Evolutionary conservation across 2,113 vertebrate genomes (phyloP), one percentile per base, ranked within the genome.

Genomic region (Tamias sibiricus): DNA sequence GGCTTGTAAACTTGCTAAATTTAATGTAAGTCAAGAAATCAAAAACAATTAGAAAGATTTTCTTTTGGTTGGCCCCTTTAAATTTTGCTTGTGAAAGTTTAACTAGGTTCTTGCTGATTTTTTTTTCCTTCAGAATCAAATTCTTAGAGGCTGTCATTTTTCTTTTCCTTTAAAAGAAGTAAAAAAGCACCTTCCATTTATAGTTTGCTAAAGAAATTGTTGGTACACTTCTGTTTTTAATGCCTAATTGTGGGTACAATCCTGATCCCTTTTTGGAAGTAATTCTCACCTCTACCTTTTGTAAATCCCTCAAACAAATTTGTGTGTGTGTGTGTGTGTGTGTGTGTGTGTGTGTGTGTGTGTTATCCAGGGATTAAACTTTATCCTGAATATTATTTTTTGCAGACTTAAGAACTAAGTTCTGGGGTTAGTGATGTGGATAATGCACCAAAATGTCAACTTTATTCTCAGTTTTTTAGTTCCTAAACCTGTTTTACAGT

Each of bases 21-120:
- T 98, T 0, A 5, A 87, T 98, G 94, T 97, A 98, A 98, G 96
- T 97, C 98, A 98, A 97, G 93, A 93, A 98, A 98, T 97, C 97
- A 80, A 97, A 97, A 87, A n/a, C 76, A 87, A 47, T 90, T 87
- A 95, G 90, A 87, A 79, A 83, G 96, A 81, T 93, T 97, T 98
- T 97, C 97, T 97, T 95, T 98, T 68, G 40, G 26, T 64, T 66
- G n/a, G n/a, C 47, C 83, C 62, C 69, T 94, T 96, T 92, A 83
- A 96, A 93, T 91, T 97, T 97, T 85, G 52, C 77, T 97, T 96
- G 77, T 97, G 91, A 84, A 98, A 97, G 94, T 95, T 97, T 88
- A 97, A 96, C 91, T 96, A 86, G 75, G 77, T 96, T 44, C 79
- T 0, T 35, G 28, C 77, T 32, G 37, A 40, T 8, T n/a, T 92